Evolutionary conservation across 2,113 vertebrate genomes (phyloP).

Genomic region (Bubo blakistoni): DNA sequence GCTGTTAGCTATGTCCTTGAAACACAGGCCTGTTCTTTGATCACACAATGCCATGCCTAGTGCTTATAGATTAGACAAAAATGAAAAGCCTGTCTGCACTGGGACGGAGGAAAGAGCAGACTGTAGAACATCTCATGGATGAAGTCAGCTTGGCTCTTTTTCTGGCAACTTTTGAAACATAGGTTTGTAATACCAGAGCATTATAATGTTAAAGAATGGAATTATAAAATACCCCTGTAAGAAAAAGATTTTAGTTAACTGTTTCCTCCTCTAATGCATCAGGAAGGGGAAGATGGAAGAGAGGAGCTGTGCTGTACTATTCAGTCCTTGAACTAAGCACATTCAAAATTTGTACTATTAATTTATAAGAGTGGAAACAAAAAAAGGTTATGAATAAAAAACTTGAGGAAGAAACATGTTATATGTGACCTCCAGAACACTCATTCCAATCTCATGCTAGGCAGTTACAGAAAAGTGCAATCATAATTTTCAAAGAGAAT

Average conservation of each 20-base stretch:
- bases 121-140: neutral
- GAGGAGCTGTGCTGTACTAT: neutral
- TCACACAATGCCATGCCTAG: rapidly evolving
- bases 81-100: neutral
- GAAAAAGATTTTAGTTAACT: neutral
- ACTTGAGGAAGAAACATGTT: neutral
- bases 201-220: neutral
- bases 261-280: neutral
- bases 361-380: neutral
- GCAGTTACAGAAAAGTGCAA: neutral
- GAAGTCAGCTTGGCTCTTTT: neutral
- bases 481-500: neutral
- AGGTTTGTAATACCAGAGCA: neutral
- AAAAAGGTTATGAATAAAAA: neutral
- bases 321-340: neutral
- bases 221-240: neutral
- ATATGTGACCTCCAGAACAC: neutral
- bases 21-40: neutral
- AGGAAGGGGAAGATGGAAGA: neutral
- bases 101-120: neutral
- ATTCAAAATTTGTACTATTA: neutral
- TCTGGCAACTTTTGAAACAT: neutral
- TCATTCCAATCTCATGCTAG: neutral
- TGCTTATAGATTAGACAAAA: neutral
- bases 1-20: neutral